phyloP scores from a whole-genome alignment of 2,797 vertebrate species.

The Acomys russatus region DNA sequence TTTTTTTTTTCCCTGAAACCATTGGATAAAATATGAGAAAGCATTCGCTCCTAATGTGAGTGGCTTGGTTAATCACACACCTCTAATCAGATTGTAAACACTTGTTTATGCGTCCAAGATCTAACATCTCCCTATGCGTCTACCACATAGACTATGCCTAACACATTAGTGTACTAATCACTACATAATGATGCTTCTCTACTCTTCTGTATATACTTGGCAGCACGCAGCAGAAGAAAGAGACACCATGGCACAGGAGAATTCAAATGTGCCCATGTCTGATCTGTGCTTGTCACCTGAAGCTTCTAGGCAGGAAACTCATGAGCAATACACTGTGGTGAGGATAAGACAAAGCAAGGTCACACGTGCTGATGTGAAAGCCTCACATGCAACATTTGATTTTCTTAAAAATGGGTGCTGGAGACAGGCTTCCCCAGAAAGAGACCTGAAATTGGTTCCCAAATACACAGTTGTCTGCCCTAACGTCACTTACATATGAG shows the following conservation, averaged over 20 bases:
- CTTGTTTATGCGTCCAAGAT: background rate
- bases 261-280: too few relatives aligned
- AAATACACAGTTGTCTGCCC: background rate
- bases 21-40: background rate
- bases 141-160: background rate
- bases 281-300: background rate
- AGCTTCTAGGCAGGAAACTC: background rate
- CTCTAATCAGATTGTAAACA: background rate
- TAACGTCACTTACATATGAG: background rate
- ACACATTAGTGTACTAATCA: background rate
- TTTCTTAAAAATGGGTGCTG: background rate
- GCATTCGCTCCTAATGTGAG: background rate
- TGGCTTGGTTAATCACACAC: background rate
- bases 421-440: background rate
- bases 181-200: slow-evolving; percentile 22
- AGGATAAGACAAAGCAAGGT: background rate
- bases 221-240: background rate
- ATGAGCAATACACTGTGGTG: background rate
- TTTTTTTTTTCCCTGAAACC: background rate
- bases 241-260: background rate
- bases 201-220: background rate
- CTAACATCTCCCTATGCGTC: background rate
- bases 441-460: background rate
- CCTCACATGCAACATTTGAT: background rate
- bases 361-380: background rate